phyloP scores from a whole-genome alignment of 2,113 vertebrate species.

The Scomber colias region DNA sequence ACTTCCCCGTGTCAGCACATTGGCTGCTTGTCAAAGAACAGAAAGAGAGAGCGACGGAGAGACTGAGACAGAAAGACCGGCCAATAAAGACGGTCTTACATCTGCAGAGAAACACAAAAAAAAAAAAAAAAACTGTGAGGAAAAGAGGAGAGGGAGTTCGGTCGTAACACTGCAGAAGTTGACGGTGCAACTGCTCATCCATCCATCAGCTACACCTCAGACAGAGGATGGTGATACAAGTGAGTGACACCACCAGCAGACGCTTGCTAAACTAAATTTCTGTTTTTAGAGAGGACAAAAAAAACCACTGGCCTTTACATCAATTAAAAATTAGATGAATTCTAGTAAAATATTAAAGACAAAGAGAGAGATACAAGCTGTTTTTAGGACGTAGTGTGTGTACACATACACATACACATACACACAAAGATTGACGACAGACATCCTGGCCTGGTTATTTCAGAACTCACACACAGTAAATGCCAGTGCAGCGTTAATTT shows the following conservation, averaged over 20 bases:
- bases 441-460: conserved; percentile 8
- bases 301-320: not conserved
- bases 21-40: conserved; percentile 69
- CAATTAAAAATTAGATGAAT: conserved; percentile 17
- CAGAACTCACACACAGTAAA: conserved; percentile 9
- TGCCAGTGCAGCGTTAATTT: not conserved
- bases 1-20: conserved; percentile 77
- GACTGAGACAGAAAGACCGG: conserved; percentile 45
- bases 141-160: conserved; percentile 8
- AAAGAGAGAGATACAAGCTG: not conserved
- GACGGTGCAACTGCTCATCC: not conserved
- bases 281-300: not conserved
- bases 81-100: conserved; percentile 42
- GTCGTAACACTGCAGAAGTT: not conserved
- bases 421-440: conserved; percentile 3
- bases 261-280: not conserved
- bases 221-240: conserved; percentile 15
- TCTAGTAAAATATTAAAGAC: not conserved
- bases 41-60: conserved; percentile 48
- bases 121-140: conserved; percentile 4
- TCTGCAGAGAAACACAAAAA: conserved; percentile 33
- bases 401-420: not conserved
- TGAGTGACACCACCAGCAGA: conserved; percentile 20
- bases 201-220: not conserved
- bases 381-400: not conserved